These are phyloP conservation scores for Drosophila tsacasi DNA, from an alignment of 1,140 invertebrate species.

Conservation along the genomic window DNA sequence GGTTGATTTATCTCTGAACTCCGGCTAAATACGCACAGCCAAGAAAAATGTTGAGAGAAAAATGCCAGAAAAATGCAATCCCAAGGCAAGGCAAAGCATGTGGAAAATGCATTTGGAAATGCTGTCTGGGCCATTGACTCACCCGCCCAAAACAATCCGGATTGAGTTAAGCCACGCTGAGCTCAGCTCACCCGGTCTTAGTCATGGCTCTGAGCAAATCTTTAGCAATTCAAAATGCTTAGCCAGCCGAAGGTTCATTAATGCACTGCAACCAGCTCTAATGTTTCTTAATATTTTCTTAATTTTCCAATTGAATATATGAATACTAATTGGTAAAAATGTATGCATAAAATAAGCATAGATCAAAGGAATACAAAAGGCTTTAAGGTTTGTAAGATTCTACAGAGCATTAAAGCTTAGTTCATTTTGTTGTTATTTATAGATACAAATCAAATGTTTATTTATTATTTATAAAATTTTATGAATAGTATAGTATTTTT, in stretches of 20 bases:
- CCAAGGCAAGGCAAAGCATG: constrained; percentile 25
- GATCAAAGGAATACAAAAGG: not conserved
- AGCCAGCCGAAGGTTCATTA: constrained; percentile 57
- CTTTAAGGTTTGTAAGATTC: not conserved
- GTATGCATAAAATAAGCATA: not conserved
- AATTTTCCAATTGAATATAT: not conserved
- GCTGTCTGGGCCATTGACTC: constrained; percentile 66
- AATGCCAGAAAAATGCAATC: constrained; percentile 18
- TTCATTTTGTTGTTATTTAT: no score
- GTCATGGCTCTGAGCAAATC: constrained; percentile 45
- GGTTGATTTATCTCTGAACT: constrained; percentile 51
- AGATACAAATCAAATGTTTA: no score
- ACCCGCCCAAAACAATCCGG: constrained; percentile 37
- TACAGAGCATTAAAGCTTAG: not conserved
- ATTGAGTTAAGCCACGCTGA: not conserved
- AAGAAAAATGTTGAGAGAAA: constrained; percentile 33
- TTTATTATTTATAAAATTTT: not conserved
- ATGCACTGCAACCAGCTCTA: constrained; percentile 23
- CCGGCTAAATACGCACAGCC: constrained; percentile 41
- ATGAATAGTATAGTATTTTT: not conserved
- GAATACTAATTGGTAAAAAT: not conserved
- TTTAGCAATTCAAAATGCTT: constrained; percentile 59
- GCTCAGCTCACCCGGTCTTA: constrained; percentile 62
- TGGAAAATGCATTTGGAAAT: constrained; percentile 53
- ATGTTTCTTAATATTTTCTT: constrained; percentile 12